Percentiles rank a stretch among this genome's conserved stretches.
These are phyloP conservation scores for Hemicentrotus pulcherrimus DNA, from an alignment of 35 echinoderm and acorn worm species.

Conservation along the genomic window DNA sequence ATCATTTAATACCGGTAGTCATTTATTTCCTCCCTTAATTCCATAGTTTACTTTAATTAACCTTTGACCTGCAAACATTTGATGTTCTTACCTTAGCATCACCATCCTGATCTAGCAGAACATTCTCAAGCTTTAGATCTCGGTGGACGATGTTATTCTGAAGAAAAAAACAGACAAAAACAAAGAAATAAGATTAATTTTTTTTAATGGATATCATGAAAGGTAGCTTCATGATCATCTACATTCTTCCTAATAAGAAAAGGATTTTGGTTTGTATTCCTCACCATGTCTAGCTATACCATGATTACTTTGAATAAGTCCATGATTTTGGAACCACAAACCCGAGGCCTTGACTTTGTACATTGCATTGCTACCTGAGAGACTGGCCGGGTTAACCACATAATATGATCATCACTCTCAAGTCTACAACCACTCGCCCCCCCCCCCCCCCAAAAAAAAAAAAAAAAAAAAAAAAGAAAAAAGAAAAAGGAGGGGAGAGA, in stretches of 20 bases:
- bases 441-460: no score
- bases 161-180: neutral
- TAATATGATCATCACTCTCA: neutral
- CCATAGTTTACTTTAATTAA: no score
- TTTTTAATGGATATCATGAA: neutral
- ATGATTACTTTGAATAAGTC: neutral
- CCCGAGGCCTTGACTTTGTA: neutral
- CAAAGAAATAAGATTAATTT: neutral
- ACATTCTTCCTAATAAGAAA: no score
- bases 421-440: neutral
- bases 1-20: no score
- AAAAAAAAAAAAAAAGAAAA: neutral
- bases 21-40: no score
- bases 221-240: neutral
- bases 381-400: neutral
- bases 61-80: neutral
- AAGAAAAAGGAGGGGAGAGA: no score
- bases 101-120: constrained; percentile 80
- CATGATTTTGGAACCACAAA: neutral
- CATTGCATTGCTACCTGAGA: neutral
- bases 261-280: no score
- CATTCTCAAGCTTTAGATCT: constrained; percentile 95
- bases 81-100: constrained; percentile 79
- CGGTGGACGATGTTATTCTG: constrained; percentile 95
- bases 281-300: no score